phyloP scores from a whole-genome alignment of 23 tunicate species.

The Phallusia fumigata region DNA sequence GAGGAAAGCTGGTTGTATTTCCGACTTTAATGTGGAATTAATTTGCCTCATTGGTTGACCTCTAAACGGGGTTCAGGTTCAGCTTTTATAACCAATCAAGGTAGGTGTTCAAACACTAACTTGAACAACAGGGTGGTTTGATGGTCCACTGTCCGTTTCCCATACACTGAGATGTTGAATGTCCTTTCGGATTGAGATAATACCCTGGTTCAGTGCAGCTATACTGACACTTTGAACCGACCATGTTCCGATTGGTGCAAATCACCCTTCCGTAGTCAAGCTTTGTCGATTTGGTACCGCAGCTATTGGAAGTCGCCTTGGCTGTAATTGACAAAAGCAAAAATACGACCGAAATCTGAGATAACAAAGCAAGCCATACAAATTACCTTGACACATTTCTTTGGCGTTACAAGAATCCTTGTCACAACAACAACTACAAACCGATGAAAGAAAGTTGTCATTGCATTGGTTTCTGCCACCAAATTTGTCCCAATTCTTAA shows the following conservation, averaged over 20 bases:
- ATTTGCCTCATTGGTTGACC: too few species aligned
- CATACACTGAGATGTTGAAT: neutral
- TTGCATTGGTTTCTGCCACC: neutral
- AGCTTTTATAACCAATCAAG: too few species aligned
- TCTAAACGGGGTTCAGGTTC: too few species aligned
- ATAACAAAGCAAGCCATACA: neutral
- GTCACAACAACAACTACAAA: neutral
- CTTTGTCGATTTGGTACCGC: neutral
- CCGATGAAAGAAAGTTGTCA: neutral
- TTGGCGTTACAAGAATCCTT: neutral
- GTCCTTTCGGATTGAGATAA: neutral
- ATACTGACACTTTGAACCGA: neutral
- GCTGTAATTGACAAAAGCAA: neutral
- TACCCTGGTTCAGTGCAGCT: neutral
- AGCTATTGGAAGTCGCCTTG: neutral
- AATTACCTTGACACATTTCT: neutral
- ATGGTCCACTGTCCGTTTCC: neutral
- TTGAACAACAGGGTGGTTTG: conserved; percentile 1
- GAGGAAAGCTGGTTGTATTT: too few species aligned
- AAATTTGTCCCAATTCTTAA: conserved; percentile 3
- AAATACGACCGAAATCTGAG: neutral
- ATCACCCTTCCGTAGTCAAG: neutral
- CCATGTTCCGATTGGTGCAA: neutral
- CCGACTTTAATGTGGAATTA: too few species aligned
- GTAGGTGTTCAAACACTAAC: too few species aligned